Evolutionary conservation across 2,797 vertebrate species (phyloP).

Genomic region (Tokudaia tokunoshimensis): DNA sequence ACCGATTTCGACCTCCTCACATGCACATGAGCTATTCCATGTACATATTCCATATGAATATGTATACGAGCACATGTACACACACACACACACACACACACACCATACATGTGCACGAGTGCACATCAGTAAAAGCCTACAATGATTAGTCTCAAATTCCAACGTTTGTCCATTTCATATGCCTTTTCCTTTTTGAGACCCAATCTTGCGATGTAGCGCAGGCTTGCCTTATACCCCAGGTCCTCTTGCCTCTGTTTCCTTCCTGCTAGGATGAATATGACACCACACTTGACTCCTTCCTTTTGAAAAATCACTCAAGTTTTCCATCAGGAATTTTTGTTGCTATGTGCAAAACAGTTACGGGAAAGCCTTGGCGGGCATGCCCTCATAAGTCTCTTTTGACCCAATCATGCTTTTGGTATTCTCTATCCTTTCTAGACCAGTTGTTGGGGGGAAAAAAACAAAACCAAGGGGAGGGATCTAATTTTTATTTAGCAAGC

Average conservation of each 20-base stretch:
- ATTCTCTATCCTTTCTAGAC: neutral
- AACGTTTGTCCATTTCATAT: slow-evolving; percentile 23
- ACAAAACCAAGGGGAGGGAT: neutral
- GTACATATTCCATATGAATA: neutral
- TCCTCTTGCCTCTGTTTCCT: no score
- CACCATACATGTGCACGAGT: neutral
- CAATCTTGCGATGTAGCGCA: no score
- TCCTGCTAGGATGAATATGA: neutral
- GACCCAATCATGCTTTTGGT: neutral
- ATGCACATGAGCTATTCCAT: neutral
- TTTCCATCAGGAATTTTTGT: slow-evolving; percentile 17
- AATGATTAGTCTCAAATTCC: neutral
- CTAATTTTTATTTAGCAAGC: slow-evolving; percentile 32
- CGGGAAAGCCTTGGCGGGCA: neutral
- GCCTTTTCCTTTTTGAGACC: neutral
- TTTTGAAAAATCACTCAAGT: neutral
- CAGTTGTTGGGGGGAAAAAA: slow-evolving; percentile 54
- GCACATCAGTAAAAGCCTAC: neutral
- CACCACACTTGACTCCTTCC: neutral
- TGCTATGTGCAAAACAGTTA: slow-evolving; percentile 41
- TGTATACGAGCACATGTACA: neutral
- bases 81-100: neutral
- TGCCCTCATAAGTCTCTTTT: slow-evolving; percentile 1
- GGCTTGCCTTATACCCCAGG: neutral
- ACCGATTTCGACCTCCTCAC: neutral